Evolutionary conservation across 2,113 vertebrate species (phyloP).

Genomic region (Phrynosoma platyrhinos): DNA sequence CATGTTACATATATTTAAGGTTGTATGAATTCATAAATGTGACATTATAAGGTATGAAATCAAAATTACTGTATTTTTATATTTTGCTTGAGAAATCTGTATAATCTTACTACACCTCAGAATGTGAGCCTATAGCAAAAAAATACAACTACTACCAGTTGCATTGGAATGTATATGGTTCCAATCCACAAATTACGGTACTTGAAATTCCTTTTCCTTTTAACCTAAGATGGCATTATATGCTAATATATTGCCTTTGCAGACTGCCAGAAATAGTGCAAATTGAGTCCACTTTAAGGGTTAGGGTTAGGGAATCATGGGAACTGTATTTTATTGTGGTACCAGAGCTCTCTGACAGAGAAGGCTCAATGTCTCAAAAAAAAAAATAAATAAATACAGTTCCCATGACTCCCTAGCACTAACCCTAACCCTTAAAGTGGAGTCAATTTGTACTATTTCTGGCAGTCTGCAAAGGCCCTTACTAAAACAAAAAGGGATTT

Average conservation of each 20-base stretch:
- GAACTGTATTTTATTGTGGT: too few relatives aligned
- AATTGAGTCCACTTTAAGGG: too few relatives aligned
- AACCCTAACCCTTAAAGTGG: too few relatives aligned
- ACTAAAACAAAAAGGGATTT: background rate
- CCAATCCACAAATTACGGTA: background rate
- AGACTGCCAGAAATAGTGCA: too few relatives aligned
- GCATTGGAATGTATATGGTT: background rate
- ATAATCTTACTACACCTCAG: background rate
- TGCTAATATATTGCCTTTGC: background rate
- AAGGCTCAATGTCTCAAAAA: too few relatives aligned
- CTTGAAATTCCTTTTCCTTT: background rate
- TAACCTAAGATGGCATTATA: background rate
- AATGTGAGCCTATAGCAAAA: background rate
- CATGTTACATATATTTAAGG: background rate
- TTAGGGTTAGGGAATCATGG: too few relatives aligned
- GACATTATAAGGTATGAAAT: background rate
- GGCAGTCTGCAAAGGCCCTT: background rate
- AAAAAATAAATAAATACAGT: too few relatives aligned
- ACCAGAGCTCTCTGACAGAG: too few relatives aligned
- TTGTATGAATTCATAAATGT: background rate
- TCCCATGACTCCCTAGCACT: too few relatives aligned
- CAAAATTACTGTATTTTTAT: background rate
- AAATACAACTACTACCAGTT: background rate
- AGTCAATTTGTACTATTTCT: too few relatives aligned
- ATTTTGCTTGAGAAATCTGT: background rate